Conservation (phyloP, 2,113 vertebrate genomes). For the Puntigrus tetrazona region DNA sequence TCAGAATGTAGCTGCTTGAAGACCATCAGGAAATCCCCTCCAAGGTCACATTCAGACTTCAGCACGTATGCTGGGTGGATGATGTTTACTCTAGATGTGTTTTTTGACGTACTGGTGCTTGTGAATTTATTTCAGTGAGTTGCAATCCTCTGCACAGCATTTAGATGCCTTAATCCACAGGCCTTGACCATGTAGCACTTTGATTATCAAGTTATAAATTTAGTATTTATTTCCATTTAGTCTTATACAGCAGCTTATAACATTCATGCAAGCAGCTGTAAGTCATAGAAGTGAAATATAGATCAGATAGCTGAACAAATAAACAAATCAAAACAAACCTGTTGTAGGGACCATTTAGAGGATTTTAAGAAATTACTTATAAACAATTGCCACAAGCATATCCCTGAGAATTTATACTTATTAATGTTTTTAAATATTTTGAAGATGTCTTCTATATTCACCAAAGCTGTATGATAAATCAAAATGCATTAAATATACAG, state of each 20-base stretch:
- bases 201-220: neutral
- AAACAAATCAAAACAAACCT: too few relatives aligned
- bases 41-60: constrained; percentile 63
- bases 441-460: too few relatives aligned
- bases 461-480: too few relatives aligned
- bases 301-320: too few relatives aligned
- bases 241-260: neutral
- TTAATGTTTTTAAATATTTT: too few relatives aligned
- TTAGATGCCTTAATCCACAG: constrained; percentile 5
- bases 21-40: constrained; percentile 68
- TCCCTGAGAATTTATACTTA: too few relatives aligned
- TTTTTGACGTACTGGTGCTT: constrained; percentile 33
- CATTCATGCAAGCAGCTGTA: too few relatives aligned
- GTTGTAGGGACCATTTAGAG: too few relatives aligned
- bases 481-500: too few relatives aligned
- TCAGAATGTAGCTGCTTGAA: constrained; percentile 72
- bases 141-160: constrained; percentile 7
- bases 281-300: too few relatives aligned
- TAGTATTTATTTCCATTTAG: neutral
- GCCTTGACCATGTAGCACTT: neutral
- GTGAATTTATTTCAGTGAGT: constrained; percentile 24
- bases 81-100: constrained; percentile 23
- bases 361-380: too few relatives aligned
- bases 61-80: neutral
- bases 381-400: too few relatives aligned